Evolutionary conservation across 1,140 invertebrate species (phyloP).

Genomic region (Anoplophora glabripennis): DNA sequence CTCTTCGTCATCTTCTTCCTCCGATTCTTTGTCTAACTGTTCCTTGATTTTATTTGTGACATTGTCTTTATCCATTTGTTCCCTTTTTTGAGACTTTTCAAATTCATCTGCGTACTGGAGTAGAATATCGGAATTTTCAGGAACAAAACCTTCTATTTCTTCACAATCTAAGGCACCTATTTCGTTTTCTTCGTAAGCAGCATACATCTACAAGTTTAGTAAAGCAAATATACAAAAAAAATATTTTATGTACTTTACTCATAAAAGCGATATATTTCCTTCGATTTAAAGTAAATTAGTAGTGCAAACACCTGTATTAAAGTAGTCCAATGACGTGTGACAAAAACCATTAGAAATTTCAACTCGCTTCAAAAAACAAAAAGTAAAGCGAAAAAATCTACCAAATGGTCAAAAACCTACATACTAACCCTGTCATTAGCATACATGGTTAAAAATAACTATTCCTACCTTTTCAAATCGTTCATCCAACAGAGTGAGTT

Average conservation of each 20-base stretch:
- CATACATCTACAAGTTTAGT: slow-evolving; percentile 61
- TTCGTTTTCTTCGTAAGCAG: slow-evolving; percentile 84
- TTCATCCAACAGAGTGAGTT: slow-evolving; percentile 81
- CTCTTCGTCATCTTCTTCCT: slow-evolving; percentile 52
- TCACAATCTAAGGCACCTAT: slow-evolving; percentile 85
- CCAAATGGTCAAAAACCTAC: too few relatives aligned
- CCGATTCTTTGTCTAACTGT: slow-evolving; percentile 44
- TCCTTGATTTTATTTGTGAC: slow-evolving; percentile 29
- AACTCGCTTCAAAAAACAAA: too few relatives aligned
- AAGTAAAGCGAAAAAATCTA: too few relatives aligned
- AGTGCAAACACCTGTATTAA: too few relatives aligned
- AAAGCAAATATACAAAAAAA: too few relatives aligned
- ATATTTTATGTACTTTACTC: too few relatives aligned
- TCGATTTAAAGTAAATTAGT: too few relatives aligned
- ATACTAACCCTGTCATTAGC: too few relatives aligned
- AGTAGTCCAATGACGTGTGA: too few relatives aligned
- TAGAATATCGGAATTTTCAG: slow-evolving; percentile 64
- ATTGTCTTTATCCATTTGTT: slow-evolving; percentile 56
- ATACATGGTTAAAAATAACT: too few relatives aligned
- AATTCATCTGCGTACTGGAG: slow-evolving; percentile 64
- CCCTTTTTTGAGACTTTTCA: slow-evolving; percentile 55
- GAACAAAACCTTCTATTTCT: slow-evolving; percentile 81
- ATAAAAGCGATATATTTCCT: too few relatives aligned
- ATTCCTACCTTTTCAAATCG: slow-evolving; percentile 79
- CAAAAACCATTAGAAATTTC: too few relatives aligned